phyloP scores from a whole-genome alignment of 2,113 vertebrate genomes.

The Actenoides hombroni region DNA sequence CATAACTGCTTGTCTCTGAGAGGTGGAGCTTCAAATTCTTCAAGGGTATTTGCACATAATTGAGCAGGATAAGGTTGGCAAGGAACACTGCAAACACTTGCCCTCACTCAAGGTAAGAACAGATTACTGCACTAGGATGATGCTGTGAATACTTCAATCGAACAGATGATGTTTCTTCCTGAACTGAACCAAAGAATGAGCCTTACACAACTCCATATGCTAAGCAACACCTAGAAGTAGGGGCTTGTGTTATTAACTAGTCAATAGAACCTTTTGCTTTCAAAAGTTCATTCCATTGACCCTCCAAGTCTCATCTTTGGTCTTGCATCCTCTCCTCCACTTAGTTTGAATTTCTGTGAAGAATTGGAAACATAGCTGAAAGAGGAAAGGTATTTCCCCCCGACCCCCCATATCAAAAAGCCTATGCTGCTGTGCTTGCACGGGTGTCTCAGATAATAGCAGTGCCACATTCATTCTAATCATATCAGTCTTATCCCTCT shows the following conservation, averaged over 20 bases:
- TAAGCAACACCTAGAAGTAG: not conserved
- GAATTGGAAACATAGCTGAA: accelerated
- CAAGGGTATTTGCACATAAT: not conserved
- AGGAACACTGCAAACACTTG: not conserved
- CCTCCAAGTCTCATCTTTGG: not conserved
- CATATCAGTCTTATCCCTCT: not conserved
- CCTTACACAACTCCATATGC: not conserved
- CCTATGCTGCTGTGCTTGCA: not conserved
- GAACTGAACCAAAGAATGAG: not conserved
- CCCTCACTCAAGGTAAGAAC: not conserved
- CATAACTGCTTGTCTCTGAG: not conserved
- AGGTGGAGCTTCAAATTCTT: not conserved
- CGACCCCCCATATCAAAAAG: not conserved
- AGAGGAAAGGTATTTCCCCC: not conserved
- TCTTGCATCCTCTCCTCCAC: not conserved
- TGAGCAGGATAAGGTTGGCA: not conserved
- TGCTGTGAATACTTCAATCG: not conserved
- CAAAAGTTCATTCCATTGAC: not conserved
- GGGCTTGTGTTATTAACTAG: not conserved
- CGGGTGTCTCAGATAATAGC: not conserved
- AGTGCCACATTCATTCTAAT: not conserved
- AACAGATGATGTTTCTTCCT: not conserved
- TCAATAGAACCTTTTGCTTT: not conserved
- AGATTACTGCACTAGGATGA: not conserved
- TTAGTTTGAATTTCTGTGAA: not conserved